Evolutionary conservation across 1,140 invertebrate genomes (phyloP).

Genomic region (Bombus pyrosoma): DNA sequence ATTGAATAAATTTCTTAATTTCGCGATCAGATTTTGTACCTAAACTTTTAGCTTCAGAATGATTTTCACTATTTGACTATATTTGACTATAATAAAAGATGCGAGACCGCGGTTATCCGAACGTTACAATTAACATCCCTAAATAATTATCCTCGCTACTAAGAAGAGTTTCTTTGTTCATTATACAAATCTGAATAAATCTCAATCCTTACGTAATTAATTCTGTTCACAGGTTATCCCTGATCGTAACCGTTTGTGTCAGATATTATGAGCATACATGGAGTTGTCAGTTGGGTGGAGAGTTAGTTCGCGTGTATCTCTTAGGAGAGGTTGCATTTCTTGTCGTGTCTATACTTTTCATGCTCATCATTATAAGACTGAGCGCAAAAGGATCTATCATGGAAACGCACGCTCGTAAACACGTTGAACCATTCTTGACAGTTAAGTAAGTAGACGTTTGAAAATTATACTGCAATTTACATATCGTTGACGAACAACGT

Average conservation of each 20-base stretch:
- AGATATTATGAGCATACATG: slow-evolving; percentile 86
- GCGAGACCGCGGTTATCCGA: too few relatives aligned
- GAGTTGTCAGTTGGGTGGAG: slow-evolving; percentile 85
- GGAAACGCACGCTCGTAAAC: slow-evolving; percentile 86
- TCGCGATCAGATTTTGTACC: too few relatives aligned
- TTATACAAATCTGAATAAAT: not conserved
- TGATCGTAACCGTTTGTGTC: slow-evolving; percentile 86
- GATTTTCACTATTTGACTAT: too few relatives aligned
- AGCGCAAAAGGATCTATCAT: slow-evolving; percentile 88
- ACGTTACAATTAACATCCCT: not conserved
- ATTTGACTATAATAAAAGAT: too few relatives aligned
- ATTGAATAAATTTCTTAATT: too few relatives aligned
- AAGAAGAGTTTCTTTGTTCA: not conserved
- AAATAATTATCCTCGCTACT: too few relatives aligned
- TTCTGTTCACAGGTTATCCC: slow-evolving; percentile 84
- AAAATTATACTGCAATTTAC: slow-evolving; percentile 4
- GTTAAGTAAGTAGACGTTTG: slow-evolving; percentile 84
- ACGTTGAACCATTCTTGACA: slow-evolving; percentile 86
- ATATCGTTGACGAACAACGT: not conserved
- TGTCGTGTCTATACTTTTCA: slow-evolving; percentile 84
- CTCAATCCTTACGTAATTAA: not conserved
- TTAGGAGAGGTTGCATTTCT: slow-evolving; percentile 86
- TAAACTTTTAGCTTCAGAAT: too few relatives aligned
- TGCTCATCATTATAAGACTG: slow-evolving; percentile 86
- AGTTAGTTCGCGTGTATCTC: slow-evolving; percentile 87